These are phyloP conservation scores for Drosophila dives DNA, from an alignment of 2,888 invertebrate species.

Conservation along the genomic window DNA sequence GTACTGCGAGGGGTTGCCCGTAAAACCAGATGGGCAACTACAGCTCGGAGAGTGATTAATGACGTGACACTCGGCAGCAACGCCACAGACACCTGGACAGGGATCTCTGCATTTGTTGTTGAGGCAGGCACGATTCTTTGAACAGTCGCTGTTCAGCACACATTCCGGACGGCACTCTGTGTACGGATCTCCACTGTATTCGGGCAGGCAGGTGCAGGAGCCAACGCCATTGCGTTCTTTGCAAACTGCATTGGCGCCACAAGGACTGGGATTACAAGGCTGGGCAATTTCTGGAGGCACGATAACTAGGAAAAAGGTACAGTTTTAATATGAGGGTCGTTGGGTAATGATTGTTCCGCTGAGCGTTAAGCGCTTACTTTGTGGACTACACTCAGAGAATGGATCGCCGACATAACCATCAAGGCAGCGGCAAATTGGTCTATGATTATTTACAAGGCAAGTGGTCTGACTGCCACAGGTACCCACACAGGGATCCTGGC, in stretches of 20 bases:
- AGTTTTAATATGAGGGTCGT: constrained; percentile 21
- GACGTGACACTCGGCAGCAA: constrained; percentile 92
- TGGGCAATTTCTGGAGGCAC: constrained; percentile 87
- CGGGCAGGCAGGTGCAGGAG: constrained; percentile 92
- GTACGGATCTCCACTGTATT: constrained; percentile 95
- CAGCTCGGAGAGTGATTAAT: constrained; percentile 93
- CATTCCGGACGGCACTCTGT: constrained; percentile 94
- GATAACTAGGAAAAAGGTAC: constrained; percentile 62
- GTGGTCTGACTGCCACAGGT: constrained; percentile 92
- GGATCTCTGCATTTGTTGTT: constrained; percentile 94
- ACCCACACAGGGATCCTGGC: constrained; percentile 93
- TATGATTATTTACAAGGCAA: constrained; percentile 93
- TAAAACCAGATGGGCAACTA: constrained; percentile 91
- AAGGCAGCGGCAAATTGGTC: constrained; percentile 92
- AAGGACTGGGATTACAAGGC: constrained; percentile 94
- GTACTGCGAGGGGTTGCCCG: constrained; percentile 90
- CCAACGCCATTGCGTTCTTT: constrained; percentile 93
- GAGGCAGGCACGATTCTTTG: constrained; percentile 90
- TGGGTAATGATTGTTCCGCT: background rate
- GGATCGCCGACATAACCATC: constrained; percentile 94
- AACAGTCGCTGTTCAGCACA: constrained; percentile 92
- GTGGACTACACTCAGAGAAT: constrained; percentile 89
- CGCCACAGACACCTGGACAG: constrained; percentile 92
- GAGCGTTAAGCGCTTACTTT: constrained; percentile 85
- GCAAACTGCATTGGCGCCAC: constrained; percentile 94